Evolutionary conservation across 2,888 invertebrate genomes (phyloP).

Genomic region (Leucozona laternaria): DNA sequence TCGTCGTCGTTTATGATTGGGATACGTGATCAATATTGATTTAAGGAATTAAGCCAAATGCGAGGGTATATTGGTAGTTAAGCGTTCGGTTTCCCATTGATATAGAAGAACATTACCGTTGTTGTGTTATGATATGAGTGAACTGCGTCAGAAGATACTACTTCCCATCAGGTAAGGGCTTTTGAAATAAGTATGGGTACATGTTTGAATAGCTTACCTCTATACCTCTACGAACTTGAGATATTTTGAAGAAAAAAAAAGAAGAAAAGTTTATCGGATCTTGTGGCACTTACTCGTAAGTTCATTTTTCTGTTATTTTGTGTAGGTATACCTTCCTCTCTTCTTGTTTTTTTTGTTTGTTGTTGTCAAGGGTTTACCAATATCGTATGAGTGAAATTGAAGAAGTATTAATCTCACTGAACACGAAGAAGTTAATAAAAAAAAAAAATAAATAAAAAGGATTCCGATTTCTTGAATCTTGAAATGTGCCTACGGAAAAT

Average conservation of each 20-base stretch:
- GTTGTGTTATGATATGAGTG: constrained; percentile 45
- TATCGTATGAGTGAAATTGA: constrained; percentile 53
- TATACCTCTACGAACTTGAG: background rate
- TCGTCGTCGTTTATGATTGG: constrained; percentile 57
- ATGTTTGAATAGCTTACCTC: background rate
- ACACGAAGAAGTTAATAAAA: constrained; percentile 19
- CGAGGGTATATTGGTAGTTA: constrained; percentile 66
- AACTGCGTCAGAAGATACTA: constrained; percentile 47
- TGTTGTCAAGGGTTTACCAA: constrained; percentile 1
- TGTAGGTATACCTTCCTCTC: too few species aligned
- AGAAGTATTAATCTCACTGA: constrained; percentile 36
- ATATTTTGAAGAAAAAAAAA: constrained; percentile 1
- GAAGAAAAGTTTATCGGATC: constrained; percentile 21
- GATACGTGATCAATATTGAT: constrained; percentile 73
- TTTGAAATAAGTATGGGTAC: background rate
- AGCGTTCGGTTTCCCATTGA: constrained; percentile 58
- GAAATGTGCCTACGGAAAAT: constrained; percentile 59
- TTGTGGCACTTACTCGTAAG: constrained; percentile 18
- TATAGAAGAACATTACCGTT: constrained; percentile 31
- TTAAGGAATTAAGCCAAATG: constrained; percentile 66
- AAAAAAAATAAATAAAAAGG: constrained; percentile 10
- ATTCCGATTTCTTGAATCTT: constrained; percentile 45
- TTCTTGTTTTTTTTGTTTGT: background rate
- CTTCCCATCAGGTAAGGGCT: background rate
- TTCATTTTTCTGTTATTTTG: constrained; percentile 25